Conservation (phyloP, 2,888 invertebrate genomes). For the Congeria kusceri region DNA sequence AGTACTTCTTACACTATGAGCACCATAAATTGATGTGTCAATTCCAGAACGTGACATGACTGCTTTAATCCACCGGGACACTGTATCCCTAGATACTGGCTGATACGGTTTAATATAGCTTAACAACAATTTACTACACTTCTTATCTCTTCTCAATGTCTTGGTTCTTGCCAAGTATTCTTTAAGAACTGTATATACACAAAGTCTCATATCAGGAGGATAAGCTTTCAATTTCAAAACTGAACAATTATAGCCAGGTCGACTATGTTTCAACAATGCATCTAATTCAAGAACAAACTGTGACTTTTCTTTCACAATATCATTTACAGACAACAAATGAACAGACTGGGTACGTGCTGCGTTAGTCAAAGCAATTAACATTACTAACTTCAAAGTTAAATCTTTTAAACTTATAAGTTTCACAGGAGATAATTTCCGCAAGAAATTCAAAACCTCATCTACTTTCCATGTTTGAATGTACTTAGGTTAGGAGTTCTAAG, state of each 20-base stretch:
- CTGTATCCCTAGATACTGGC: slow-evolving; percentile 7
- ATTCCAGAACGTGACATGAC: slow-evolving; percentile 15
- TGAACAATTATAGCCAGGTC: slow-evolving; percentile 9
- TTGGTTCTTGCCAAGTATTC: slow-evolving; percentile 8
- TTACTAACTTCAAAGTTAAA: too few species aligned
- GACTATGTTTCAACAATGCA: slow-evolving; percentile 29
- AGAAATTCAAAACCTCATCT: too few species aligned
- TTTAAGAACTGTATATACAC: slow-evolving; percentile 19
- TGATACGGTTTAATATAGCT: slow-evolving; percentile 25
- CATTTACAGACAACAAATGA: too few species aligned
- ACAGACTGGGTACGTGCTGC: too few species aligned
- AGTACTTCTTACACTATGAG: slow-evolving; percentile 17
- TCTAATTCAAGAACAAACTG: too few species aligned
- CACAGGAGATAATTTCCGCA: too few species aligned
- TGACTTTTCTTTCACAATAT: too few species aligned
- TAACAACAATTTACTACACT: neutral
- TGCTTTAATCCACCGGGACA: slow-evolving; percentile 12
- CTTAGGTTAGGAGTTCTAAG: too few species aligned
- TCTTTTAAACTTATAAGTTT: too few species aligned
- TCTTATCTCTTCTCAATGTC: neutral
- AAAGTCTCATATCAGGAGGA: slow-evolving; percentile 20
- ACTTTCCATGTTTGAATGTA: too few species aligned
- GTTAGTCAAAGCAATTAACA: too few species aligned
- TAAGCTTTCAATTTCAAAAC: slow-evolving; percentile 4
- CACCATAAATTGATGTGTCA: neutral